phyloP scores from a whole-genome alignment of 2,888 invertebrate genomes.

The Desoria tigrina region DNA sequence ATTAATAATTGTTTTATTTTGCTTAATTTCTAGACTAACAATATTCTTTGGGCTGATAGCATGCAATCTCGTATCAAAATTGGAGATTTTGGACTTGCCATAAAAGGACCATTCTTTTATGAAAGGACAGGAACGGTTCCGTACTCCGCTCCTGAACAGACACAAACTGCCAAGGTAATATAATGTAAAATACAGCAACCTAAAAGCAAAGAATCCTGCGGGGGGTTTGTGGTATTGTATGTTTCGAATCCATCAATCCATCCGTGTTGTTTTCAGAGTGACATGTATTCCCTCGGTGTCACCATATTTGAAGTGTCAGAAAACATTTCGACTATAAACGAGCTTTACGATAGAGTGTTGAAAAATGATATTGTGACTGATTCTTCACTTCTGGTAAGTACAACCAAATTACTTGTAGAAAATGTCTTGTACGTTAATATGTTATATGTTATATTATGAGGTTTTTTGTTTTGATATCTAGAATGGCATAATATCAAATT shows the following conservation, averaged over 20 bases:
- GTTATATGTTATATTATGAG: neutral
- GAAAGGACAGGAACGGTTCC: constrained; percentile 25
- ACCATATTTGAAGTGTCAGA: constrained; percentile 34
- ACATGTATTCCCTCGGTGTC: constrained; percentile 35
- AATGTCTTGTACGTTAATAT: too few species aligned
- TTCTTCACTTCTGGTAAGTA: constrained; percentile 18
- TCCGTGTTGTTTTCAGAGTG: constrained; percentile 40
- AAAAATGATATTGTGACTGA: constrained; percentile 5
- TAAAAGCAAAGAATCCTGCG: too few species aligned
- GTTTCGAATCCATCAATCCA: neutral
- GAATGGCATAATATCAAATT: neutral
- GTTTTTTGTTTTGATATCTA: neutral
- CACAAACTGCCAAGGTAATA: constrained; percentile 28
- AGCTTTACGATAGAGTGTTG: constrained; percentile 19
- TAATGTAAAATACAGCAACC: neutral
- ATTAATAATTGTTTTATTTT: neutral
- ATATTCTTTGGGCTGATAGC: constrained; percentile 34
- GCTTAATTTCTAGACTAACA: constrained; percentile 27
- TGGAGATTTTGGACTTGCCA: constrained; percentile 33
- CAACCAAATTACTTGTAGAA: too few species aligned
- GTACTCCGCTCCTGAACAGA: constrained; percentile 26
- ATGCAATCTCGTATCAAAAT: constrained; percentile 27
- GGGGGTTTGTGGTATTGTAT: neutral
- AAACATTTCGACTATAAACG: constrained; percentile 30
- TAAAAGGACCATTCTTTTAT: neutral